phyloP scores from a whole-genome alignment of 2,888 invertebrate species.

The Vannuccia rotundouncinata region DNA sequence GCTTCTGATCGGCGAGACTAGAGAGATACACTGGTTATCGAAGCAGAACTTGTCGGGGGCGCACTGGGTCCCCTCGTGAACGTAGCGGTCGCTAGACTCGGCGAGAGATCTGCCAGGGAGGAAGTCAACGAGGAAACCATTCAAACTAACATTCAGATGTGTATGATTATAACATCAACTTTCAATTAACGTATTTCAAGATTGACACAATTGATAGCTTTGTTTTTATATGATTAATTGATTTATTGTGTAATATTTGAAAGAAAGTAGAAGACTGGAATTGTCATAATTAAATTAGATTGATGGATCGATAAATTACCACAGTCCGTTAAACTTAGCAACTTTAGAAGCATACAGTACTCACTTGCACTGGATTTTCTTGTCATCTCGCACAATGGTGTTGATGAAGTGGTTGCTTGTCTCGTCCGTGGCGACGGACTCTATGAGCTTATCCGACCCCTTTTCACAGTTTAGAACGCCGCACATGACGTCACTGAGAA shows the following conservation, averaged over 20 bases:
- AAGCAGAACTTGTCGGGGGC: constrained; percentile 35
- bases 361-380: constrained; percentile 36
- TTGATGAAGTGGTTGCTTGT: not conserved
- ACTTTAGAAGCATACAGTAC: too few relatives aligned
- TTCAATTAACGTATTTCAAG: too few relatives aligned
- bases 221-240: not conserved
- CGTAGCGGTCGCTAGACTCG: not conserved
- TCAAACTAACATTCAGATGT: too few relatives aligned
- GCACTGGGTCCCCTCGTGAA: constrained; percentile 35
- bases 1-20: not conserved
- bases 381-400: not conserved
- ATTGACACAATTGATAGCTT: too few relatives aligned
- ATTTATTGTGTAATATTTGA: too few relatives aligned
- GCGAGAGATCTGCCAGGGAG: not conserved
- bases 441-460: not conserved
- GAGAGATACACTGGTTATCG: constrained; percentile 21
- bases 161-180: too few relatives aligned
- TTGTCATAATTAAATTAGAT: not conserved
- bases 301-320: too few relatives aligned
- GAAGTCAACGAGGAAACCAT: too few relatives aligned
- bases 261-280: not conserved
- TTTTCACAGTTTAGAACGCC: constrained; percentile 35
- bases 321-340: too few relatives aligned
- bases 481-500: constrained; percentile 36
- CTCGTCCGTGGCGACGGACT: not conserved